Percentiles rank a stretch among this genome's conserved stretches.
Evolutionary conservation across 2,113 vertebrate species (phyloP).

Genomic region (Trogon melanurus): DNA sequence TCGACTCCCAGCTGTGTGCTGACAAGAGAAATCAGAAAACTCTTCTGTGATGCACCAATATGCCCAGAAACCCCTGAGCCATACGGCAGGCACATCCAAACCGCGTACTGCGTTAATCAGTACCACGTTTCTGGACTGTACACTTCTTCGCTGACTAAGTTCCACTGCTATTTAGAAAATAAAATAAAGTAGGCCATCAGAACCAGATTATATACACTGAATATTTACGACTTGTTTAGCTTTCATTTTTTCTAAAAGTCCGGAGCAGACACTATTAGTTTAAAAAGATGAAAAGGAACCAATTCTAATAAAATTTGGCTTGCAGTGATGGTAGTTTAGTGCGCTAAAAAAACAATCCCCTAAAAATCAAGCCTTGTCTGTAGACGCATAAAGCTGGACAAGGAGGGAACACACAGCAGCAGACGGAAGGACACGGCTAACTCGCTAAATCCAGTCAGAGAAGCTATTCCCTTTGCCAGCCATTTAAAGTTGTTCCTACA

Average conservation of each 20-base stretch:
- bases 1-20: not conserved
- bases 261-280: not conserved
- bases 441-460: not conserved
- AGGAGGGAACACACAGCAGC: not conserved
- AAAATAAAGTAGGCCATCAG: not conserved
- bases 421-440: not conserved
- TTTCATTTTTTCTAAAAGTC: not conserved
- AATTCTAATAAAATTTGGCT: not conserved
- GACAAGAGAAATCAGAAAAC: not conserved
- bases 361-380: not conserved
- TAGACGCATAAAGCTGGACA: not conserved
- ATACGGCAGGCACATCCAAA: not conserved
- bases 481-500: not conserved
- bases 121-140: not conserved
- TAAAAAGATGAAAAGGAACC: not conserved
- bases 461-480: not conserved
- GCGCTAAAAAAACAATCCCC: not conserved
- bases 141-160: not conserved
- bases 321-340: not conserved
- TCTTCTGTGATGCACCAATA: not conserved
- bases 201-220: not conserved
- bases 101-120: not conserved
- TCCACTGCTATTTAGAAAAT: not conserved
- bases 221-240: not conserved
- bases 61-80: not conserved